These are phyloP conservation scores for Antitype chi DNA, from an alignment of 2,888 invertebrate genomes.

Conservation along the genomic window DNA sequence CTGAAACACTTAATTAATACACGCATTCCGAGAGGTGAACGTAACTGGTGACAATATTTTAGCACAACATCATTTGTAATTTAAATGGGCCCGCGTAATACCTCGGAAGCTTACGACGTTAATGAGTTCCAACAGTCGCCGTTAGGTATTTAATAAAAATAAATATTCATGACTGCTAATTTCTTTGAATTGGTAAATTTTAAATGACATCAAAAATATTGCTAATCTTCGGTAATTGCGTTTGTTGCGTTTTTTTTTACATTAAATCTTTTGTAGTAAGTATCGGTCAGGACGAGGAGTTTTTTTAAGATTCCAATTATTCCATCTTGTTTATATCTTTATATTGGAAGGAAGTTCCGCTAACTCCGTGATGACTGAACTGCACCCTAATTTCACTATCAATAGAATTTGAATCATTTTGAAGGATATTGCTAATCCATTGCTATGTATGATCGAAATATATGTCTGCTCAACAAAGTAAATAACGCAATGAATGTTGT, in stretches of 20 bases:
- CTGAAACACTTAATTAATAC: conserved; percentile 51
- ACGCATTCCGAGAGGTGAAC: conserved; percentile 50
- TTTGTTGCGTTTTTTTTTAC: not conserved
- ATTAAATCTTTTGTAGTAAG: no score
- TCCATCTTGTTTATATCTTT: not conserved
- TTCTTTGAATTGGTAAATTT: not conserved
- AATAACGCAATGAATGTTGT: no score
- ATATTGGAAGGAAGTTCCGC: not conserved
- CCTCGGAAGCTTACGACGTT: conserved; percentile 24
- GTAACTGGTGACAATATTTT: conserved; percentile 48
- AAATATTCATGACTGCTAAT: conserved; percentile 29
- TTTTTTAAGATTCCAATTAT: not conserved
- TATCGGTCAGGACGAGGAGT: not conserved
- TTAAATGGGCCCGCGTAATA: conserved; percentile 47
- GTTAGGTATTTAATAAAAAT: conserved; percentile 21
- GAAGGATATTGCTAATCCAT: no score
- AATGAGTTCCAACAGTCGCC: conserved; percentile 8
- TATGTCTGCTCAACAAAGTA: no score
- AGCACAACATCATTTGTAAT: conserved; percentile 35
- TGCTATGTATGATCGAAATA: no score
- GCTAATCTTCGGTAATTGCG: not conserved
- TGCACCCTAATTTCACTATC: not conserved
- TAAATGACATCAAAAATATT: not conserved
- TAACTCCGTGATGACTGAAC: not conserved
- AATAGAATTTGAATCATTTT: no score